phyloP scores from a whole-genome alignment of 2,888 invertebrate genomes.

The Lithophane leautieri region DNA sequence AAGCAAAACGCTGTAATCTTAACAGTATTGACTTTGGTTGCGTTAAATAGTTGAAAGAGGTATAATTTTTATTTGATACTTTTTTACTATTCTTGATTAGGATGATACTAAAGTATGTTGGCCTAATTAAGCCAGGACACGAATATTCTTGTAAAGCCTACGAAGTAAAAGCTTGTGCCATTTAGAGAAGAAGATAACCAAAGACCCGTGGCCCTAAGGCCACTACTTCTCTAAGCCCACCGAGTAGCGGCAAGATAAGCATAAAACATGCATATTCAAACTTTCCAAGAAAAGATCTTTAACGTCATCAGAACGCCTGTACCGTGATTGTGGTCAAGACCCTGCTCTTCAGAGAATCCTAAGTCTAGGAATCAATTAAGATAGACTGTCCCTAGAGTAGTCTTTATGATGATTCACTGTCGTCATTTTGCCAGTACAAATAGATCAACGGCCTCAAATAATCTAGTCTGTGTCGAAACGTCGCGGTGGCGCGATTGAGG shows the following conservation, averaged over 20 bases:
- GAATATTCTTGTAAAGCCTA: neutral
- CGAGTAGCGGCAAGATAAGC: neutral
- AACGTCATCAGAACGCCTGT: neutral
- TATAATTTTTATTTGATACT: no score
- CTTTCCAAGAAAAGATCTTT: neutral
- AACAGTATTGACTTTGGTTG: neutral
- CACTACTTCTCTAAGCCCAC: neutral
- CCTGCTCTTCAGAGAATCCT: neutral
- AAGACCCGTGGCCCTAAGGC: no score
- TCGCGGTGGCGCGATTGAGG: slow-evolving; percentile 58
- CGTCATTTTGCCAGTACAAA: slow-evolving; percentile 28
- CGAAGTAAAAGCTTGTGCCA: neutral
- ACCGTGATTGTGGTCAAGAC: neutral
- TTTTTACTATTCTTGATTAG: no score
- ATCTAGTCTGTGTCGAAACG: slow-evolving; percentile 38
- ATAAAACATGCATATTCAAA: neutral
- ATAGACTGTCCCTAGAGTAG: neutral
- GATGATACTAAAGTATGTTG: neutral
- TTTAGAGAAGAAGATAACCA: neutral
- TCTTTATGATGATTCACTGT: slow-evolving; percentile 15
- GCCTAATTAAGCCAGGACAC: neutral
- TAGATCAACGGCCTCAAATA: slow-evolving; percentile 51
- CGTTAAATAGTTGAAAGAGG: neutral
- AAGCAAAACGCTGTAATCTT: neutral
- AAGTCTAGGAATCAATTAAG: slow-evolving; percentile 10